These are phyloP conservation scores for Psittacula derbiana DNA, from an alignment of 2,797 vertebrate species.

Conservation along the genomic window DNA sequence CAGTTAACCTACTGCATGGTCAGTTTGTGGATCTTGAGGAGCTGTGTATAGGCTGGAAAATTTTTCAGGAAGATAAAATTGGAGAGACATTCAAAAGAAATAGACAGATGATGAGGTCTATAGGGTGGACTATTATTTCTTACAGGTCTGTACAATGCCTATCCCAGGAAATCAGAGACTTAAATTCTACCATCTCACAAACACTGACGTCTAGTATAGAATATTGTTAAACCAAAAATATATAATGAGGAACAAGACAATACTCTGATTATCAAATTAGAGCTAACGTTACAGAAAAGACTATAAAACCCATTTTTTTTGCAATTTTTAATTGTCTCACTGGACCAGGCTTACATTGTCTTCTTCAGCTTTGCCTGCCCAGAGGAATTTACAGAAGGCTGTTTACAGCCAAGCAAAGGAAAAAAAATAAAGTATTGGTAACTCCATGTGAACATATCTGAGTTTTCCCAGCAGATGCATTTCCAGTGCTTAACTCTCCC, in stretches of 20 bases:
- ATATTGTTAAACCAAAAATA: background rate
- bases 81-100: background rate
- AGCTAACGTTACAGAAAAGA: background rate
- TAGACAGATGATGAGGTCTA: background rate
- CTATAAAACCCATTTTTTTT: background rate
- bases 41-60: background rate
- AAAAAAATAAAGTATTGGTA: background rate
- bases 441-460: background rate
- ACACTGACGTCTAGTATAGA: background rate
- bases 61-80: background rate
- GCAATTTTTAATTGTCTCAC: background rate
- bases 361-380: background rate
- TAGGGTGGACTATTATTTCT: background rate
- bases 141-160: background rate
- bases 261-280: background rate
- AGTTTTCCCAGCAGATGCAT: conserved; percentile 4
- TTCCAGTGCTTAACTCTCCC: background rate
- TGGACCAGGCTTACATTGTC: background rate
- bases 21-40: background rate
- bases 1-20: background rate
- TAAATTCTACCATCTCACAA: background rate
- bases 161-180: background rate
- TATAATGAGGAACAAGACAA: background rate
- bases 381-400: background rate
- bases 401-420: background rate